Evolutionary conservation across 2,113 vertebrate species (phyloP), one percentile per base, ranked within the genome.

Genomic region (Syrmaticus mikado): DNA sequence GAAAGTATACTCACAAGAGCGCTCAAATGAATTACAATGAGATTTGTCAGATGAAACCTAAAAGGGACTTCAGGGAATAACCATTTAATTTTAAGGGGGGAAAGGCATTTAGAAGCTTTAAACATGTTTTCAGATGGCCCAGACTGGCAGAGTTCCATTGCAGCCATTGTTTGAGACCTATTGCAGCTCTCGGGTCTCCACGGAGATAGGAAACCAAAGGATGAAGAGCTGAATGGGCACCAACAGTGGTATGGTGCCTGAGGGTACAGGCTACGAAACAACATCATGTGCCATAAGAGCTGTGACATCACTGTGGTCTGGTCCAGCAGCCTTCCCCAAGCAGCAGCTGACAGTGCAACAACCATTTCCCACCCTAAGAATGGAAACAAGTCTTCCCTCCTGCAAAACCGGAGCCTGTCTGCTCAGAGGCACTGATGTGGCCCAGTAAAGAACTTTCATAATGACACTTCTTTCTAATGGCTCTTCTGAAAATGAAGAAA

Each of bases 21-120:
- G 18, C 45, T 91, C 82, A 88, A 83, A 94, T 87, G 72, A 94
- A 92, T 92, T 88, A 65, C 87, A 94, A 53, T 55, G 65, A 93
- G 61, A 72, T 95, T 81, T 86, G 61, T 91, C 93, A 90, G 70
- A 17, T 71, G 72, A 95, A 96, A 87, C 43, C 87, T 83, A 65
- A 66, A 91, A 89, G 48, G 30, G 72, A 81, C 85, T 50, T 92
- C 76, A 78, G 82, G 72, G 72, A 91, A 89, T 85, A 95, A 85
- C 79, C 60, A 82, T 74, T 78, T 81, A 50, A 67, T 90, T 89
- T 85, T 79, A 80, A 68, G 25, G n/a, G 36, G 12, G 72, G 61
- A 81, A 58, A 78, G 41, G 10, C 60, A 32, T 94, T 86, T 87
- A 90, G 92, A 87, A 91, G 79, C 65, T 75, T 87, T 53, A 85